Percentiles rank a stretch among this genome's conserved stretches.
Evolutionary conservation across 2,797 vertebrate genomes (phyloP).

Genomic region (Chelidonichthys spinosus): DNA sequence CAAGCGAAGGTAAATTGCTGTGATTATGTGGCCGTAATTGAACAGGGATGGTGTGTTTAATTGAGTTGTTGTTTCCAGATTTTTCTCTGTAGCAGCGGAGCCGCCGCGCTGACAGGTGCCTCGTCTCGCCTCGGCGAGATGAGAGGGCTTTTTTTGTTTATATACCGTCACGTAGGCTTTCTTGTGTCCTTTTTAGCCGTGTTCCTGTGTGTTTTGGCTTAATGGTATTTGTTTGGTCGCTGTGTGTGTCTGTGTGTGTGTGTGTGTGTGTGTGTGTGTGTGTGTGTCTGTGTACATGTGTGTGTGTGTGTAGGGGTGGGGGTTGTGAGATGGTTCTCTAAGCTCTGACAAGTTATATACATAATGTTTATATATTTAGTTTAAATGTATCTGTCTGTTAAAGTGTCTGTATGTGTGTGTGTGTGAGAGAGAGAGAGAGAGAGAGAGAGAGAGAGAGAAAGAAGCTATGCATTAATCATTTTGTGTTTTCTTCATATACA

Average conservation of each 20-base stretch:
- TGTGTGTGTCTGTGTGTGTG: conserved; percentile 31
- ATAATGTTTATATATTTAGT: conserved; percentile 38
- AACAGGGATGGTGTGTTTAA: conserved; percentile 85
- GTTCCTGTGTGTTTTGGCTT: conserved; percentile 53
- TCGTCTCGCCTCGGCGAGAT: conserved; percentile 57
- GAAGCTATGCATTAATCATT: conserved; percentile 21
- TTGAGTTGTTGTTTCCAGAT: conserved; percentile 84
- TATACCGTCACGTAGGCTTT: conserved; percentile 59
- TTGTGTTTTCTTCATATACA: conserved; percentile 22
- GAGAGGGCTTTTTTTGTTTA: conserved; percentile 27
- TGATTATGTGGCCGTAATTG: conserved; percentile 86
- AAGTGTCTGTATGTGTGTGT: conserved; percentile 4
- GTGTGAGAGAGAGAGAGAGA: conserved; percentile 6
- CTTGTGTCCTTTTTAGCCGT: conserved; percentile 54
- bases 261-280: conserved; percentile 26
- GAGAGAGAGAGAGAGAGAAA: background rate
- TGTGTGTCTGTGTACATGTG: conserved; percentile 30
- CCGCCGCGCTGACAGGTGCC: conserved; percentile 75
- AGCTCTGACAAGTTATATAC: conserved; percentile 30
- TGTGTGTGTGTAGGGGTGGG: conserved; percentile 19
- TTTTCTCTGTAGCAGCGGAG: conserved; percentile 78
- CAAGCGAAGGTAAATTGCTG: conserved; percentile 81
- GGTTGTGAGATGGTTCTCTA: conserved; percentile 17
- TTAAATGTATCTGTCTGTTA: conserved; percentile 22
- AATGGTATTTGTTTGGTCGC: conserved; percentile 47